Evolutionary conservation across 1,140 invertebrate genomes (phyloP), one percentile per base, ranked within the genome.

Genomic region (Neodiprion fabricii): DNA sequence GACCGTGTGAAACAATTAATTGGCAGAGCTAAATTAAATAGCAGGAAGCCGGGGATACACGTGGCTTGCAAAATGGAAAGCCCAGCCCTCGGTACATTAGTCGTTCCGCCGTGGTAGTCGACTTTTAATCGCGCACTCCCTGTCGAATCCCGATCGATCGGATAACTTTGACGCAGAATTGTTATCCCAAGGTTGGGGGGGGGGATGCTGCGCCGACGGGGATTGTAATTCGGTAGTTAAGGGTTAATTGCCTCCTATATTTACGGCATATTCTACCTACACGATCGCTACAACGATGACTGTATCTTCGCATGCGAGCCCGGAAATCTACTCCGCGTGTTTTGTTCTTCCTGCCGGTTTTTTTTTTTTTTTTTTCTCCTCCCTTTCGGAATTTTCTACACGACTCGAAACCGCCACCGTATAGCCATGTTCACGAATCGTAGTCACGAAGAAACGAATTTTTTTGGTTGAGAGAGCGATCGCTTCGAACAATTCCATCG

Each of bases 151-250:
- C 53, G n/a, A 61, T 61, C 53, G 53, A 61, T 61, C 11, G 8
- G 53, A 61, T 61, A 61, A 61, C 53, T 61, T 61, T 61, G 53
- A 61, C 53, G 53, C 53, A 5, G 53, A 61, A 61, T 61, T 61
- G 53, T 61, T 61, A 61, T 61, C 53, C 53, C 53, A 61, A 17
- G n/a, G 53, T 7, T 61, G 53, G 53, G 53, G 28, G 9, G n/a
- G 7, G 53, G 53, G 53, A 40, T 2, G 28, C 28, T 40, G 28
- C 28, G 28, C 28, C 28, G 28, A 40, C 28, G 28, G 28, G 53
- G 53, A 17, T 61, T 14, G 53, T 61, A 61, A 61, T 61, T 61
- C n/a, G 53, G 53, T 61, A 61, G 53, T 61, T 61, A 61, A 17
- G 53, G 53, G 53, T 61, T 61, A 61, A 61, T 61, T 61, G 53